A percentile compares a stretch with the other conserved stretches of the same genome.
Evolutionary conservation across 1,140 invertebrate genomes (phyloP).

Genomic region (Rhynchophorus ferrugineus): DNA sequence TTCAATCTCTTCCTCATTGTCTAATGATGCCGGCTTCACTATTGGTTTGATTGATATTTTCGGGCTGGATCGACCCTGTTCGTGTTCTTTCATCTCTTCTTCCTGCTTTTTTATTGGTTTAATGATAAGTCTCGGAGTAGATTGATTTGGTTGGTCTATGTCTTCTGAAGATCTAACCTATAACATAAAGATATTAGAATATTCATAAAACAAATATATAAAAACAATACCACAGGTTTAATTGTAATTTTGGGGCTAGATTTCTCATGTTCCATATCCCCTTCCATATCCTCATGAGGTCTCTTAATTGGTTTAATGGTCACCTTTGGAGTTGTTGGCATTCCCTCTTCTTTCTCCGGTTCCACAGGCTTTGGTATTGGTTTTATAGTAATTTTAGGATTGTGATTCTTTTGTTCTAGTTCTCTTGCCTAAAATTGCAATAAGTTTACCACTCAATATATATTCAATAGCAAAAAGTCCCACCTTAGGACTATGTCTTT

Average conservation of each 20-base stretch:
- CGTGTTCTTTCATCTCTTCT: conserved; percentile 16
- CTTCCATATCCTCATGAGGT: conserved; percentile 16
- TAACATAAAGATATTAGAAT: neutral
- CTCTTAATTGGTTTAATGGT: conserved; percentile 26
- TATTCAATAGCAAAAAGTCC: no score
- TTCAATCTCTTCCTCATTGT: conserved; percentile 27
- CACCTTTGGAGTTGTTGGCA: conserved; percentile 15
- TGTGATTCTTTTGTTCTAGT: conserved; percentile 20
- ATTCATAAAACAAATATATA: neutral
- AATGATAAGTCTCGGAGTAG: conserved; percentile 10
- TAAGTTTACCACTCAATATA: conserved; percentile 27
- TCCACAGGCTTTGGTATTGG: conserved; percentile 30
- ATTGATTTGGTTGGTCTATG: conserved; percentile 1
- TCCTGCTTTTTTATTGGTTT: conserved; percentile 21
- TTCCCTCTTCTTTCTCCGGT: conserved; percentile 20
- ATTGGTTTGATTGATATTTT: conserved; percentile 39
- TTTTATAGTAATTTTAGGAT: conserved; percentile 37
- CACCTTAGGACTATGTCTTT: conserved; percentile 36
- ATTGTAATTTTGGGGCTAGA: conserved; percentile 38
- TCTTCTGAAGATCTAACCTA: conserved; percentile 16
- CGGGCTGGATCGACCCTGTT: conserved; percentile 27
- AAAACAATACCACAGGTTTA: conserved; percentile 30
- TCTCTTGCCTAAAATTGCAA: conserved; percentile 30
- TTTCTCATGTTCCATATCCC: conserved; percentile 16
- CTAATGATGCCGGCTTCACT: conserved; percentile 27